Percentiles rank a stretch among this genome's conserved stretches.
Evolutionary conservation across 2,113 vertebrate genomes (phyloP).

Genomic region (Rhynchopsitta pachyrhyncha): DNA sequence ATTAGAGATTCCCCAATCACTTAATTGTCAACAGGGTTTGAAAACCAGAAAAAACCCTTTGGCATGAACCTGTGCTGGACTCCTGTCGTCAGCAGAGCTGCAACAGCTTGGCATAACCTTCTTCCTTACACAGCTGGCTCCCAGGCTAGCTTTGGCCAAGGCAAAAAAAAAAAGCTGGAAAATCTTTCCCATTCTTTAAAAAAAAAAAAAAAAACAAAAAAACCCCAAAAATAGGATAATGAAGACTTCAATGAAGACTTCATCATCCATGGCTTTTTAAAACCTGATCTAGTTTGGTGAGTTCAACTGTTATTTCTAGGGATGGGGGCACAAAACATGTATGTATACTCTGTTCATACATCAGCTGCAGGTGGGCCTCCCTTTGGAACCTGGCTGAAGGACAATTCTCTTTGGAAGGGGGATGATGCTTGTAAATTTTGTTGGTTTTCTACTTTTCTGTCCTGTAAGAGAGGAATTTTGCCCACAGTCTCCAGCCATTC

Average conservation of each 20-base stretch:
- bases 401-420: not conserved
- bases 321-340: not conserved
- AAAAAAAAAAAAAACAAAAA: not conserved
- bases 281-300: not conserved
- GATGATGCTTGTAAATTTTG: not conserved
- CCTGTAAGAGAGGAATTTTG: not conserved
- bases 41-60: not conserved
- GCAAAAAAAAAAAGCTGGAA: not conserved
- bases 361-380: accelerated
- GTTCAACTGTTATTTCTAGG: not conserved
- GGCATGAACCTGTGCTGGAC: not conserved
- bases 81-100: not conserved
- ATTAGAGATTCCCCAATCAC: not conserved
- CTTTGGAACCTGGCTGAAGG: not conserved
- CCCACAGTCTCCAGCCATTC: not conserved
- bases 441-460: not conserved
- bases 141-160: not conserved
- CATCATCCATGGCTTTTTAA: not conserved
- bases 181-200: not conserved
- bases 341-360: too few species aligned
- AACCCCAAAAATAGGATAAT: too few species aligned
- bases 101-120: not conserved
- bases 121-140: not conserved
- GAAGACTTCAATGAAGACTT: not conserved
- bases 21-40: not conserved